These are phyloP conservation scores for Calosoma granatense DNA, from an alignment of 1,140 invertebrate genomes.

Conservation along the genomic window DNA sequence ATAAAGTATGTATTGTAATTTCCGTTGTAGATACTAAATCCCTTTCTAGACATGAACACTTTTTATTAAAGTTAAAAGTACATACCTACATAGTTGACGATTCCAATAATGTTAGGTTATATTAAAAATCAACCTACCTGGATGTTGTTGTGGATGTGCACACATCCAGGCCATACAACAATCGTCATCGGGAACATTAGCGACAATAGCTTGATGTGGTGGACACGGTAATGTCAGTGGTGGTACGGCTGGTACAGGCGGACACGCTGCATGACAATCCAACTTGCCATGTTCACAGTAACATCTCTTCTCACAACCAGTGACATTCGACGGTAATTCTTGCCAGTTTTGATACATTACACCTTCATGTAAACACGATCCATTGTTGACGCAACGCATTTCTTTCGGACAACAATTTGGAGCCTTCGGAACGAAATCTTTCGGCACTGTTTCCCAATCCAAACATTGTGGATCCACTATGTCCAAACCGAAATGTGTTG, in stretches of 20 bases:
- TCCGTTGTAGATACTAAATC: too few relatives aligned
- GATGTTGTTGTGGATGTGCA: conserved; percentile 14
- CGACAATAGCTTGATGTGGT: conserved; percentile 48
- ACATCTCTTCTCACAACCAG: conserved; percentile 74
- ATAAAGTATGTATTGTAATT: too few relatives aligned
- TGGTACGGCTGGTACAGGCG: conserved; percentile 58
- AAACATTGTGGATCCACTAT: conserved; percentile 72
- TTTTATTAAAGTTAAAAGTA: too few relatives aligned
- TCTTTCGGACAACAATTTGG: conserved; percentile 76
- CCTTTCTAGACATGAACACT: too few relatives aligned
- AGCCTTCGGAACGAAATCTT: conserved; percentile 55
- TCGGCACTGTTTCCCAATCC: conserved; percentile 70
- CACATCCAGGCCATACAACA: conserved; percentile 72
- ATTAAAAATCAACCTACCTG: background rate
- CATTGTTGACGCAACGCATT: conserved; percentile 64
- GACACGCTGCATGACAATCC: conserved; percentile 69
- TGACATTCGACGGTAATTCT: conserved; percentile 45
- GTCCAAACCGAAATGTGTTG: conserved; percentile 70
- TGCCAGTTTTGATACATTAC: conserved; percentile 47
- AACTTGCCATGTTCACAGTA: conserved; percentile 79
- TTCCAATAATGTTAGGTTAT: too few relatives aligned
- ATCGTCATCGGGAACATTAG: conserved; percentile 62
- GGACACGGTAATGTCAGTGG: conserved; percentile 62
- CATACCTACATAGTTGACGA: too few relatives aligned
- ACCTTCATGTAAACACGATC: conserved; percentile 61